phyloP scores from a whole-genome alignment of 2,888 invertebrate genomes.

The Meta bourneti region DNA sequence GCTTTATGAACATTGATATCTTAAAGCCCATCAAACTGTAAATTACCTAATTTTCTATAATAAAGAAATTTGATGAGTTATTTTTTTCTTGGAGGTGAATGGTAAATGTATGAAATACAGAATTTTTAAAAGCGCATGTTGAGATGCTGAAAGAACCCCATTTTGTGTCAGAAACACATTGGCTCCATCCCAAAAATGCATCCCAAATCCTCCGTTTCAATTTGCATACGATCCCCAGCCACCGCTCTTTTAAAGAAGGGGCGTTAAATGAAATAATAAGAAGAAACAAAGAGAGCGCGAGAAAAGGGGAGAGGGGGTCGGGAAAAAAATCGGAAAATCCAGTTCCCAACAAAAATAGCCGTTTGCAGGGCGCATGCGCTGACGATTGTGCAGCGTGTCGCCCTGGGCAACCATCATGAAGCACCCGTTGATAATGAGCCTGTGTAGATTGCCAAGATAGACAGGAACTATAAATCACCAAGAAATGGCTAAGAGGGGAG shows the following conservation, averaged over 20 bases:
- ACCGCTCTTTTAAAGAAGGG: constrained; percentile 34
- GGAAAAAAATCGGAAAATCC: constrained; percentile 64
- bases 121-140: too few species aligned
- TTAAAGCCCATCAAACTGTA: too few species aligned
- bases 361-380: constrained; percentile 57
- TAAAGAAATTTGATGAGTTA: too few species aligned
- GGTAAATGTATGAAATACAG: too few species aligned
- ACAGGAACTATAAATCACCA: constrained; percentile 77
- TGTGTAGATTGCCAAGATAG: constrained; percentile 77
- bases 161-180: too few species aligned
- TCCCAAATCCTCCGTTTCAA: neutral
- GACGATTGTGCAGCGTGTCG: constrained; percentile 56
- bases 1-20: too few species aligned
- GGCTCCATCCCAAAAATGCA: neutral
- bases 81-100: too few species aligned
- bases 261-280: constrained; percentile 75
- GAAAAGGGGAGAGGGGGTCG: neutral
- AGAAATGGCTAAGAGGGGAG: constrained; percentile 61
- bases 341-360: constrained; percentile 70
- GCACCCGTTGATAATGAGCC: constrained; percentile 76
- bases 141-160: too few species aligned
- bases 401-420: constrained; percentile 74
- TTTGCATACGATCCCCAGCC: constrained; percentile 61
- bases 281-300: constrained; percentile 65
- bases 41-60: too few species aligned